phyloP scores from a whole-genome alignment of 2,113 vertebrate species.

The Clarias macrocephalus region DNA sequence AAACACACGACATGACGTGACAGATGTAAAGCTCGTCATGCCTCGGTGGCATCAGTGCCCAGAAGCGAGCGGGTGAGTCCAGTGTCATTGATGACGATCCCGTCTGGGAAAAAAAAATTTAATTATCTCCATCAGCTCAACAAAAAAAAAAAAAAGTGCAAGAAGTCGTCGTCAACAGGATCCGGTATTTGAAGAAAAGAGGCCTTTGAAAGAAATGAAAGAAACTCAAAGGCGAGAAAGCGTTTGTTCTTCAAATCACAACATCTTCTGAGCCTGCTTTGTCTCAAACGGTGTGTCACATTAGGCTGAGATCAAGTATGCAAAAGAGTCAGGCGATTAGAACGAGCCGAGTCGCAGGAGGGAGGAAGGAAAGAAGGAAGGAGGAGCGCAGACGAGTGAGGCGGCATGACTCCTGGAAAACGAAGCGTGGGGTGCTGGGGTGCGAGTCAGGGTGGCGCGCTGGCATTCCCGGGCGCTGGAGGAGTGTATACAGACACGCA shows the following conservation, averaged over 20 bases:
- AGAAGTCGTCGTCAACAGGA: conserved; percentile 30
- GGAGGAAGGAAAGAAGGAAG: conserved; percentile 10
- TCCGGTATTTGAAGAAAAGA: conserved; percentile 32
- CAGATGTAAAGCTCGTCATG: too few relatives aligned
- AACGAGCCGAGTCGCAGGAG: conserved; percentile 59
- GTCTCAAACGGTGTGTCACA: conserved; percentile 58
- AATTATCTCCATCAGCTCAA: background rate
- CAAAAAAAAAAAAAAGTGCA: background rate
- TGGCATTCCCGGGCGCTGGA: conserved; percentile 65
- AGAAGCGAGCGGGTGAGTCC: conserved; percentile 49
- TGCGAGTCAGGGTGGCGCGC: conserved; percentile 62
- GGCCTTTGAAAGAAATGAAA: conserved; percentile 47
- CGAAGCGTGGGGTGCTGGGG: conserved; percentile 25
- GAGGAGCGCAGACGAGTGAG: conserved; percentile 20
- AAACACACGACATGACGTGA: background rate
- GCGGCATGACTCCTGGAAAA: background rate
- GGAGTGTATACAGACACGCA: conserved; percentile 48
- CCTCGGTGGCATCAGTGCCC: conserved; percentile 30
- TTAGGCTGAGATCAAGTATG: conserved; percentile 69
- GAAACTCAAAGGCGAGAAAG: background rate
- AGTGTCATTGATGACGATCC: conserved; percentile 44
- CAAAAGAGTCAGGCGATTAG: conserved; percentile 67
- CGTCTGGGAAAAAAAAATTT: conserved; percentile 30
- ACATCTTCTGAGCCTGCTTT: conserved; percentile 48
- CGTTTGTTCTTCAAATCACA: conserved; percentile 20